phyloP scores from a whole-genome alignment of 1,140 invertebrate genomes.

The Scaptomyza graminum region DNA sequence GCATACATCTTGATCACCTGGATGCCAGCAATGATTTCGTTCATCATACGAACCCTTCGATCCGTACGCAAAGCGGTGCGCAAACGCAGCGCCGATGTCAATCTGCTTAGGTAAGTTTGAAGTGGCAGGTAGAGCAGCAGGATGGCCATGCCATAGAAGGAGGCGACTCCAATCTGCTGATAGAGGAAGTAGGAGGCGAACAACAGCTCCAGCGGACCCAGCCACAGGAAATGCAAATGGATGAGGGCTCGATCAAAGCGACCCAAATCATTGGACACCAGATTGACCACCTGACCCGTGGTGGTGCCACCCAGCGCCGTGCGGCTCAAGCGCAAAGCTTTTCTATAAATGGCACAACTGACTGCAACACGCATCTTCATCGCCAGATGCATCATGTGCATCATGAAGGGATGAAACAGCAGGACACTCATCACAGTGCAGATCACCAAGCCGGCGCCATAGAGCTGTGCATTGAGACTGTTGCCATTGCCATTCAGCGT shows the following conservation, averaged over 20 bases:
- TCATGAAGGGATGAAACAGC: slow-evolving; percentile 86
- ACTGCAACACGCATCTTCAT: slow-evolving; percentile 84
- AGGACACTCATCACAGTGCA: slow-evolving; percentile 85
- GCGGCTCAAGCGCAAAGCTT: slow-evolving; percentile 86
- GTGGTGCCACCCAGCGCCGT: slow-evolving; percentile 90
- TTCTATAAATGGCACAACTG: slow-evolving; percentile 88
- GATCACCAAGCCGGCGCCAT: slow-evolving; percentile 86
- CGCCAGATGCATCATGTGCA: slow-evolving; percentile 85
- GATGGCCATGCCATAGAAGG: slow-evolving; percentile 90
- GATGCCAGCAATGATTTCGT: slow-evolving; percentile 94
- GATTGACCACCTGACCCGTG: slow-evolving; percentile 90
- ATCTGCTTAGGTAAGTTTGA: slow-evolving; percentile 90
- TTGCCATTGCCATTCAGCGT: slow-evolving; percentile 82
- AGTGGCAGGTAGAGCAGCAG: slow-evolving; percentile 92
- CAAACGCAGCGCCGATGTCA: slow-evolving; percentile 87
- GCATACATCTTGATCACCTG: slow-evolving; percentile 94
- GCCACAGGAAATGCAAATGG: slow-evolving; percentile 84
- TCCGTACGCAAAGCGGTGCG: slow-evolving; percentile 90
- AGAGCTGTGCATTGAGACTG: slow-evolving; percentile 84
- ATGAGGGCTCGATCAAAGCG: slow-evolving; percentile 83
- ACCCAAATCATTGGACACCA: slow-evolving; percentile 87
- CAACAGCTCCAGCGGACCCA: slow-evolving; percentile 86
- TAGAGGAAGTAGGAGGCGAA: slow-evolving; percentile 90
- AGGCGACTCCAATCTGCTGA: slow-evolving; percentile 84
- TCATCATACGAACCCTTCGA: slow-evolving; percentile 92